Percentiles rank a stretch among this genome's conserved stretches.
Evolutionary conservation across 1,140 invertebrate genomes (phyloP).

Genomic region (Conopomorpha cramerella): DNA sequence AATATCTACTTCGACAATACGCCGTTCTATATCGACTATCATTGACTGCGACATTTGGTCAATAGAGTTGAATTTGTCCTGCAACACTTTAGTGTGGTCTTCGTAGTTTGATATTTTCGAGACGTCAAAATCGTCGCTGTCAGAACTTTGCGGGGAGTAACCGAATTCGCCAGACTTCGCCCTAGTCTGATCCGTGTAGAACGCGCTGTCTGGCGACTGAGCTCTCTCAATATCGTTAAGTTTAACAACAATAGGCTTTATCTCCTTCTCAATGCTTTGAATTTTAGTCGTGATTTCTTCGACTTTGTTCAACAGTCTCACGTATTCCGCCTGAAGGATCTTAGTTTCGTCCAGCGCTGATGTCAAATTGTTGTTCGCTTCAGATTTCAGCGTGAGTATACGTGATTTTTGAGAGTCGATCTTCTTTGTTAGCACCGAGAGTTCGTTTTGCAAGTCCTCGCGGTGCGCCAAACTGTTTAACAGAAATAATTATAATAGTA

Average conservation of each 20-base stretch:
- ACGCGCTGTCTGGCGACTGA: constrained; percentile 45
- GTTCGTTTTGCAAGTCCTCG: constrained; percentile 81
- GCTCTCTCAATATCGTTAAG: constrained; percentile 43
- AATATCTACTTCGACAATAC: too few species aligned
- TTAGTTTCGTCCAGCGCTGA: constrained; percentile 68
- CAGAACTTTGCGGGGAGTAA: constrained; percentile 52
- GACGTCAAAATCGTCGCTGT: constrained; percentile 48
- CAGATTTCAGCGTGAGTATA: constrained; percentile 69
- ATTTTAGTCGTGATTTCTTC: constrained; percentile 64
- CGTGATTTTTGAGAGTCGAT: constrained; percentile 67
- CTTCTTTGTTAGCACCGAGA: constrained; percentile 68
- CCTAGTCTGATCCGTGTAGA: constrained; percentile 44
- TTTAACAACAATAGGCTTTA: constrained; percentile 61
- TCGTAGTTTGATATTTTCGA: constrained; percentile 38
- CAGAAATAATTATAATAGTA: constrained; percentile 4
- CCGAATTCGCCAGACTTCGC: constrained; percentile 54
- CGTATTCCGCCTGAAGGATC: constrained; percentile 66
- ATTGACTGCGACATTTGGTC: constrained; percentile 65
- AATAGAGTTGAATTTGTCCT: constrained; percentile 53
- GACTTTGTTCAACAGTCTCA: constrained; percentile 64
- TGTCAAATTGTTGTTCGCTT: constrained; percentile 65
- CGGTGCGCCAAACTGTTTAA: constrained; percentile 70
- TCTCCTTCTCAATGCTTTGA: constrained; percentile 64
- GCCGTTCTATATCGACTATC: constrained; percentile 49
- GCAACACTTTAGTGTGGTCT: constrained; percentile 39